phyloP scores from a whole-genome alignment of 2,797 vertebrate genomes.

The Hybognathus amarus region DNA sequence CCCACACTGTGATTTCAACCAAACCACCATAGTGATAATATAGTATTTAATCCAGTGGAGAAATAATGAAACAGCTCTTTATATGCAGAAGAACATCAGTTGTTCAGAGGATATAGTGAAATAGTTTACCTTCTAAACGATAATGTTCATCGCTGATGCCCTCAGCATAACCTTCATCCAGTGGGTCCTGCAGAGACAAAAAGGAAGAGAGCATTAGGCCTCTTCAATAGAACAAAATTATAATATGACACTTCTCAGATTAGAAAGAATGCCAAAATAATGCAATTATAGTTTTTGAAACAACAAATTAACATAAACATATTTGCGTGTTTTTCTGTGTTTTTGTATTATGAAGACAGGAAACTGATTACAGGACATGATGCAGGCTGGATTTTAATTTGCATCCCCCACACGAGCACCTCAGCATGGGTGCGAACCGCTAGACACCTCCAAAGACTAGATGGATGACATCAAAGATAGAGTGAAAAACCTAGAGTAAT shows the following conservation, averaged over 20 bases:
- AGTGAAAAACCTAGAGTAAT: conserved; percentile 27
- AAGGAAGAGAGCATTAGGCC: neutral
- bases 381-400: neutral
- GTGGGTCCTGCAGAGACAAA: conserved; percentile 80
- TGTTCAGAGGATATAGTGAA: neutral
- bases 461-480: neutral
- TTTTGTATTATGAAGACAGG: neutral
- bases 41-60: neutral
- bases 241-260: neutral
- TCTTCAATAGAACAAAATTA: neutral
- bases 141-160: conserved; percentile 88
- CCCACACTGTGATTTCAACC: neutral
- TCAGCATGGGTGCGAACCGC: neutral
- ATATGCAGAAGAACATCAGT: neutral
- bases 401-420: neutral
- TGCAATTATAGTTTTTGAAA: neutral
- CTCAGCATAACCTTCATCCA: conserved; percentile 86
- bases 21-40: neutral
- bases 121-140: conserved; percentile 89
- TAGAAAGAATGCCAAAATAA: neutral
- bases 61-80: neutral
- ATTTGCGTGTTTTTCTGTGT: neutral
- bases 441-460: neutral
- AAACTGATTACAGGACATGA: neutral
- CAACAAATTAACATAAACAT: neutral